phyloP scores from a whole-genome alignment of 1,140 invertebrate genomes.

The Eurosta solidaginis region DNA sequence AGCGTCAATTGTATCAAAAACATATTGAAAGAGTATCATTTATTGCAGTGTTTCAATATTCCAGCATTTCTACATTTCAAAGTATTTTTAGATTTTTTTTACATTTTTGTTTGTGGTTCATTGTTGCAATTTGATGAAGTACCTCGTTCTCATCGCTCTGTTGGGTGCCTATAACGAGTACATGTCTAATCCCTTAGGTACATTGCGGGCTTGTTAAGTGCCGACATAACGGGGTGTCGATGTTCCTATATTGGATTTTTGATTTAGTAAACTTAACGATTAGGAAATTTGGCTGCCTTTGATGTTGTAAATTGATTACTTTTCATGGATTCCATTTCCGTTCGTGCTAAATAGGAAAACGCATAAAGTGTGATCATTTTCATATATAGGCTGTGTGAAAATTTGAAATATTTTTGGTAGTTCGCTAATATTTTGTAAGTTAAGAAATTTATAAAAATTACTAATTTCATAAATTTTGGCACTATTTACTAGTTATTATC shows the following conservation, averaged over 20 bases:
- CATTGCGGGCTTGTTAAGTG: constrained; percentile 16
- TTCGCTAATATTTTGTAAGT: too few species aligned
- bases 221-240: constrained; percentile 5
- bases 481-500: too few species aligned
- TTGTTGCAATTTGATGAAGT: constrained; percentile 23
- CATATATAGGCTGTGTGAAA: not conserved
- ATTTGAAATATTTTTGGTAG: not conserved
- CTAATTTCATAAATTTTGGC: too few species aligned
- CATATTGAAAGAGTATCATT: not conserved
- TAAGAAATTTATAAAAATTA: too few species aligned
- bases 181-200: not conserved
- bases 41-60: not conserved
- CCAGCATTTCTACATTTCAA: too few species aligned
- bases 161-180: not conserved
- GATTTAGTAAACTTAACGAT: not conserved
- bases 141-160: not conserved
- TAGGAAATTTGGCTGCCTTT: not conserved
- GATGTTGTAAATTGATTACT: not conserved
- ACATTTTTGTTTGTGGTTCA: not conserved
- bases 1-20: constrained; percentile 3
- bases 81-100: too few species aligned
- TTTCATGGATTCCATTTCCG: not conserved
- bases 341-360: too few species aligned
- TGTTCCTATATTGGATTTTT: not conserved
- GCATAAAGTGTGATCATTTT: not conserved